Evolutionary conservation across 1,140 invertebrate species (phyloP).

Genomic region (Wiebesia pumilae): DNA sequence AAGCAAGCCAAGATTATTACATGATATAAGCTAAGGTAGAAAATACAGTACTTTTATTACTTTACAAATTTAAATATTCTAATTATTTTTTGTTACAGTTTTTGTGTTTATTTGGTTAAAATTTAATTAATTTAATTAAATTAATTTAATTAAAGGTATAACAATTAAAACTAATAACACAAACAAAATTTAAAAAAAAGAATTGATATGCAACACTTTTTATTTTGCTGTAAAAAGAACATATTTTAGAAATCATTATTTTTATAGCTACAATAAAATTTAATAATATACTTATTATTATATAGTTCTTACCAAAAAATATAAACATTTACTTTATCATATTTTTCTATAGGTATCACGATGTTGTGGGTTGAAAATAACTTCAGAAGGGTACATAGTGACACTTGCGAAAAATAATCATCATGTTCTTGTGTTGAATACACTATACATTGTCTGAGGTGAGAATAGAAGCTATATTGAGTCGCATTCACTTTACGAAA

Average conservation of each 20-base stretch:
- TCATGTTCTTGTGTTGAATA: constrained; percentile 96
- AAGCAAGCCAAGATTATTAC: too few species aligned
- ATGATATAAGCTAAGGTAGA: too few species aligned
- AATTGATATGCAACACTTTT: too few species aligned
- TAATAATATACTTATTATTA: constrained; percentile 7
- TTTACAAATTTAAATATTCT: too few species aligned
- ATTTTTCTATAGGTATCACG: constrained; percentile 86
- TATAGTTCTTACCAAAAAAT: background rate
- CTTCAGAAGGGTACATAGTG: constrained; percentile 96
- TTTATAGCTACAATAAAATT: background rate
- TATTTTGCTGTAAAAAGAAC: background rate
- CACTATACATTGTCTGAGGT: constrained; percentile 91
- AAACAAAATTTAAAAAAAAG: too few species aligned
- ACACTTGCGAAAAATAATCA: constrained; percentile 99
- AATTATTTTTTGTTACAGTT: too few species aligned
- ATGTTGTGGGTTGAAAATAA: constrained; percentile 97
- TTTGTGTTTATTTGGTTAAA: too few species aligned
- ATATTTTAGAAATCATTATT: background rate
- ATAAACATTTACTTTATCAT: constrained; percentile 7
- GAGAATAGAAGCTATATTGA: constrained; percentile 59
- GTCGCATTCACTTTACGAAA: constrained; percentile 4
- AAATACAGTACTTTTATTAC: too few species aligned
- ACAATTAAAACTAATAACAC: too few species aligned
- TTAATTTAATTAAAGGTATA: too few species aligned
- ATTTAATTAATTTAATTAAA: too few species aligned